Conservation (phyloP, 2,797 vertebrate genomes). For the Hippocampus kuda region DNA sequence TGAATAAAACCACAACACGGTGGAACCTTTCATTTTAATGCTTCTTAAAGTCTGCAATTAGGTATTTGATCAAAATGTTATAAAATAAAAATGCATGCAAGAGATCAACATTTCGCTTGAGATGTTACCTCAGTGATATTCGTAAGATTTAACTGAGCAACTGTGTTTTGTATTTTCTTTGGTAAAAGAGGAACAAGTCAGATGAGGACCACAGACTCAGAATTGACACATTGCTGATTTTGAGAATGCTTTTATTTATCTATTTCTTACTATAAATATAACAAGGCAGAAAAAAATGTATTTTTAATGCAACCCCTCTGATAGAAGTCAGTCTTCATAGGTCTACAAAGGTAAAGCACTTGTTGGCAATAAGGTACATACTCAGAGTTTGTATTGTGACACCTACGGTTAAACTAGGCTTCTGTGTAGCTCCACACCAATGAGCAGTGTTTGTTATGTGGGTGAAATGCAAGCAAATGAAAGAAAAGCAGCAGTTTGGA, state of each 20-base stretch:
- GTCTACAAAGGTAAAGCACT: conserved; percentile 65
- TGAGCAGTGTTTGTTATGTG: conserved; percentile 21
- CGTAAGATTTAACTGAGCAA: too few species aligned
- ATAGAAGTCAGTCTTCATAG: conserved; percentile 73
- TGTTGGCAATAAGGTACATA: conserved; percentile 75
- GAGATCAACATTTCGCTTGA: background rate
- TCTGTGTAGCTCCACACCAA: conserved; percentile 23
- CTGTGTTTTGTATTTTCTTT: background rate
- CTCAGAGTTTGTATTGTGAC: conserved; percentile 48
- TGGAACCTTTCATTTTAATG: background rate
- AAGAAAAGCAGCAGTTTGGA: conserved; percentile 34
- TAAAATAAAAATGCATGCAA: background rate
- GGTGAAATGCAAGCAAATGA: conserved; percentile 40
- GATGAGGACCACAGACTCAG: background rate
- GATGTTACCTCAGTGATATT: background rate
- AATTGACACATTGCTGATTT: conserved; percentile 45
- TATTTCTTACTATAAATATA: conserved; percentile 85
- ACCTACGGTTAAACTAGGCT: conserved; percentile 49
- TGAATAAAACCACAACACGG: background rate
- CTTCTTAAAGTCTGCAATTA: too few species aligned
- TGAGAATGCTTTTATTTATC: conserved; percentile 92
- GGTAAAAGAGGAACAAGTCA: background rate
- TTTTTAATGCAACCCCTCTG: conserved; percentile 69
- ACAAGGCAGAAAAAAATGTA: conserved; percentile 70
- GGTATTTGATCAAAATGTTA: background rate